phyloP scores from a whole-genome alignment of 2,888 invertebrate species.

The Machimus atricapillus region DNA sequence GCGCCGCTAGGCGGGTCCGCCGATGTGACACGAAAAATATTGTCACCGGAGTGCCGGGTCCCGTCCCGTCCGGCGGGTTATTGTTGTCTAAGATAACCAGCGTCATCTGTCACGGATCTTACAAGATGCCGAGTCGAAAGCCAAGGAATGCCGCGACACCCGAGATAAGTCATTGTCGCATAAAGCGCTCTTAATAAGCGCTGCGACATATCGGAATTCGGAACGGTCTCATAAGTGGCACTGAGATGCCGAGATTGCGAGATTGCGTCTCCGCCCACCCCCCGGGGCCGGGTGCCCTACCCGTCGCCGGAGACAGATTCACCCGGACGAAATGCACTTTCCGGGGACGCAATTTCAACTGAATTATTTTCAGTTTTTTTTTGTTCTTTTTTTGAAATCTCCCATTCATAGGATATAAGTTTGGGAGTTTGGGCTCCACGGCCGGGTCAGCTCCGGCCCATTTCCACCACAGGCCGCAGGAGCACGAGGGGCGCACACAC shows the following conservation, averaged over 20 bases:
- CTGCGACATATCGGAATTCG: conserved; percentile 23
- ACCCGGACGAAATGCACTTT: not conserved
- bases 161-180: conserved; percentile 12
- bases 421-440: not conserved
- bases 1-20: not conserved
- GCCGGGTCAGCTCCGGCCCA: not conserved
- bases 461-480: not conserved
- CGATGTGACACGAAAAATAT: not conserved
- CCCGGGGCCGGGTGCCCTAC: not conserved
- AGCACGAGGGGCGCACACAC: not conserved
- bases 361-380: no score
- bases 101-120: conserved; percentile 23
- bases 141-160: conserved; percentile 4
- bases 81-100: conserved; percentile 30
- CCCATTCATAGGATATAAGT: conserved; percentile 13
- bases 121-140: conserved; percentile 13
- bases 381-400: not conserved
- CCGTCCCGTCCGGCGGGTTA: not conserved
- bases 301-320: not conserved
- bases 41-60: not conserved
- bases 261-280: no score
- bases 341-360: conserved; percentile 4
- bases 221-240: not conserved
- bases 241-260: conserved; percentile 13
- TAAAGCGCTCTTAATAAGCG: not conserved